Conservation (phyloP, 2,888 invertebrate genomes). For the Sisyra nigra region DNA sequence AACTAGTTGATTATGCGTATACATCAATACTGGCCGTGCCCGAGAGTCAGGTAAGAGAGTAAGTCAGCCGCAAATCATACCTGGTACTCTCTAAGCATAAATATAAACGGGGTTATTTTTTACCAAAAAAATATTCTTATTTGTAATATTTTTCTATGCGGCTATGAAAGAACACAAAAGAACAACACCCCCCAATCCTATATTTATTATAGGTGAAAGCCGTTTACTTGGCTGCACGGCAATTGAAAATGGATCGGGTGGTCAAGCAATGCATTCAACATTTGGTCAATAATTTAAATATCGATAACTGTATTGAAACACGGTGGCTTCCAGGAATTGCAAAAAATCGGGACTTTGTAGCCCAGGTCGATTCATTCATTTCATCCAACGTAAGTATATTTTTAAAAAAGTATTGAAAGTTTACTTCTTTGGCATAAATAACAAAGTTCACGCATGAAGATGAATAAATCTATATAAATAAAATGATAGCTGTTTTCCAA, state of each 20-base stretch:
- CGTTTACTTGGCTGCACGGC: constrained; percentile 64
- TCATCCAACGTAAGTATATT: constrained; percentile 39
- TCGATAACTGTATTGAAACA: constrained; percentile 38
- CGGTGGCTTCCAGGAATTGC: constrained; percentile 43
- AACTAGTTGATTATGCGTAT: constrained; percentile 69
- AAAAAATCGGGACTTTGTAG: constrained; percentile 39
- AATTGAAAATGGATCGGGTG: constrained; percentile 59
- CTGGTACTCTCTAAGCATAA: background rate
- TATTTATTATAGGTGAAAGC: constrained; percentile 40
- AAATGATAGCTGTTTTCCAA: too few species aligned
- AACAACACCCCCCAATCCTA: constrained; percentile 7
- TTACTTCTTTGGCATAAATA: too few species aligned
- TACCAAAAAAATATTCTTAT: constrained; percentile 4
- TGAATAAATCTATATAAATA: too few species aligned
- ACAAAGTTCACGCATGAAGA: too few species aligned
- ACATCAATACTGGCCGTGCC: constrained; percentile 46
- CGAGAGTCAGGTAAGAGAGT: constrained; percentile 25
- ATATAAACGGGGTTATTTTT: constrained; percentile 2
- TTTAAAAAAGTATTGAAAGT: too few species aligned
- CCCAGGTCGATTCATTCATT: constrained; percentile 53
- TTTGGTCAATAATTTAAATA: constrained; percentile 46
- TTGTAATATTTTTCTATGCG: background rate
- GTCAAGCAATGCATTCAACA: constrained; percentile 53
- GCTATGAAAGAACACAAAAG: background rate
- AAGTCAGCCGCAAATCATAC: background rate